Base-by-base conservation (phyloP, 1,140 invertebrate species). In the Bombus pyrosoma region DNA sequence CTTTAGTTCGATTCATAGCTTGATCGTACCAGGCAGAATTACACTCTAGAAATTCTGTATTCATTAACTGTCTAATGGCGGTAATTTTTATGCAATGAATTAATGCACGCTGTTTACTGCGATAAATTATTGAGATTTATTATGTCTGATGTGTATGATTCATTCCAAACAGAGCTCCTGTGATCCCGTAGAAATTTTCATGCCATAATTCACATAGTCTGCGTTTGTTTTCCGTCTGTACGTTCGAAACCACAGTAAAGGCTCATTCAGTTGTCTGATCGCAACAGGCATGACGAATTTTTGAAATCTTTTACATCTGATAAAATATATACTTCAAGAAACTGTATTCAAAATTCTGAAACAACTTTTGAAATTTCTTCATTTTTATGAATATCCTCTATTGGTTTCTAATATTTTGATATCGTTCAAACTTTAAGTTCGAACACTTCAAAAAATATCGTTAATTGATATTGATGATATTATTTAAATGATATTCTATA, bases 1-100 rank as follows among this genome's bases (percentile, higher is more conserved):
- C 83, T 85, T 85, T 85, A 69, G 39, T 71, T 79, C 53, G 53
- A 53, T 53, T 53, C 47, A 2, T 66, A 13, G 82, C 18, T 25
- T 43, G 82, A 79, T 84, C n/a, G 64, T 34, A 79, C 59, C 64
- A 76, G 5, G 18, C 2, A 37, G n/a, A 25, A 39, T 25, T 47
- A 15, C 47, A 28, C 10, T 4, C 22, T 5, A 37, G 25, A 37
- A n/a, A 81, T 66, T 78, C 32, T 34, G 18, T 37, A 59, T 76
- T 76, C 53, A 62, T 79, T 32, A 68, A 32, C 34, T 28, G 12
- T n/a, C 22, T 28, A 47, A 18, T 47, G 3, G 59, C 8, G 15
- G 47, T 25, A 22, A 80, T 69, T 57, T 81, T 81, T 37, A 71
- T 15, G 34, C 34, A 34, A 81, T 71, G 34, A 81, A 81, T 71